Base-by-base conservation (phyloP, 1,140 invertebrate genomes). In the Brachystomella parvula region DNA sequence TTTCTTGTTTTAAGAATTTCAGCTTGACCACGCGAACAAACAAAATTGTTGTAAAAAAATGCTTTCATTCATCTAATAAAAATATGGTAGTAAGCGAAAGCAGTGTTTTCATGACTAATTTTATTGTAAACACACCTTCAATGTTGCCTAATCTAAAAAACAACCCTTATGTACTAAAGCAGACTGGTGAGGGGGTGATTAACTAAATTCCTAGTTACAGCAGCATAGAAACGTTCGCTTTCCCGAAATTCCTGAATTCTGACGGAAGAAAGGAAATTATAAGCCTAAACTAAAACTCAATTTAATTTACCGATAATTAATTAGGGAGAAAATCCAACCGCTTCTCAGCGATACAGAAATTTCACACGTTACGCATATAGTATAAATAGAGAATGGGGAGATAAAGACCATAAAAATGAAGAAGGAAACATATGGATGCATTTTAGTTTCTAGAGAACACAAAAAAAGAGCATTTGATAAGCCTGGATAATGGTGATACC, bases 351-450 rank as follows among this genome's bases (percentile, higher is more conserved):
- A 9, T 12, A 44, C 9, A 44, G 39, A 44, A 44, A 44, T n/a
- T 44, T 44, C 9, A 44, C 9, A 44, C 9, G 39, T 12, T n/a
- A 44, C 39, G 39, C 39, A 12, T 44, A 44, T n/a, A 44, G 39
- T 12, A 44, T n/a, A 44, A 9, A 12, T 44, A 9, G n/a, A 12
- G 9, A 12, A 12, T 9, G 39, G 39, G n/a, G 9, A 12, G 9
- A n/a, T 44, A 44, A 44, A 44, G 39, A n/a, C n/a, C n/a, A n/a
- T n/a, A n/a, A n/a, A 44, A 9, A 12, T 12, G 9, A 9, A 44
- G 39, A 44, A n/a, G n/a, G 39, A 44, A 44, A 44, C 39, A 44
- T 44, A n/a, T n/a, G n/a, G 39, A 44, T n/a, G n/a, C n/a, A n/a
- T n/a, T n/a, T n/a, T n/a, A n/a, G n/a, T n/a, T n/a, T 44, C n/a